Evolutionary conservation across 2,797 vertebrate genomes (phyloP), one percentile per base, ranked within the genome.

Genomic region (Coccyzus lansbergi): DNA sequence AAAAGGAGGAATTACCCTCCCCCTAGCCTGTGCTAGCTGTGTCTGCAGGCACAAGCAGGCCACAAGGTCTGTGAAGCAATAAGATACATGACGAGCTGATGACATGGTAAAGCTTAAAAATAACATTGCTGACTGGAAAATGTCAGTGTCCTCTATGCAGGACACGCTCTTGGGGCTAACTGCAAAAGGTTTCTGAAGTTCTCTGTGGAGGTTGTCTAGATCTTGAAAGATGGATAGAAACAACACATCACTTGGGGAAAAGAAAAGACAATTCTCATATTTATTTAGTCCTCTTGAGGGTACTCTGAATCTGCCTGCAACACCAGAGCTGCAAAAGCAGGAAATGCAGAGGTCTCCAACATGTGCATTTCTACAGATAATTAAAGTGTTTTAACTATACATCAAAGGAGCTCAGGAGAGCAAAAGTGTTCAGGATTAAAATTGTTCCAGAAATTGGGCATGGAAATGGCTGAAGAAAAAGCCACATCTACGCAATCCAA

Each of bases 61-160:
- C 89, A 86, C n/a, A 10, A 31, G 65, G 74, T n/a, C 63, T 69
- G 70, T 90, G 87, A 90, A 91, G 87, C 91, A 94, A n/a, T 56
- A 80, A 65, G 85, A 59, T 79, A 88, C 31, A 7, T 70, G 85
- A 83, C 56, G 12, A 74, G 52, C 38, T 85, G 79, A 40, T 94
- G 96, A 95, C 56, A 86, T 33, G 52, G 52, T 80, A 96, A 74
- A 63, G 77, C 70, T 84, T 91, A 93, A 93, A 96, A 96, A 94
- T 95, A 96, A 95, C 77, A 65, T 4, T 76, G 80, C 77, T 90
- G 80, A 95, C 52, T 58, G 67, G 85, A 93, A 94, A 96, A 88
- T 26, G 29, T 48, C 65, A 76, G 74, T 36, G 29, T 51, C 79
- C 26, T 7, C 67, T 59, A 58, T 6, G 15, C 55, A 80, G 75